Conservation (phyloP, 1,140 invertebrate genomes). For the Diorhabda elongata region DNA sequence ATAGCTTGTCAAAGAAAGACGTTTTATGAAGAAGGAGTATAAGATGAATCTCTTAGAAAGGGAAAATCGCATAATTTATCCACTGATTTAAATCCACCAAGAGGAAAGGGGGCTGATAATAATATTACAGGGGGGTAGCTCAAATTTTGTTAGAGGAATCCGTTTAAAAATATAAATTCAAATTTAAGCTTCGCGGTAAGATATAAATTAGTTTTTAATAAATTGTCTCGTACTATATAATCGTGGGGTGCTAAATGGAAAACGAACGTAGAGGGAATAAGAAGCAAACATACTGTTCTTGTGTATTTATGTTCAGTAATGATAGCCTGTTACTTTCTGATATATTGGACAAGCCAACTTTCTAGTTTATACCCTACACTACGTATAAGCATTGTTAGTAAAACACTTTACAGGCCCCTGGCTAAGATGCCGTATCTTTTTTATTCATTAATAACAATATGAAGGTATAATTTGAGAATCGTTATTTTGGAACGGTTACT, state of each 20-base stretch:
- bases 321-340: constrained; percentile 38
- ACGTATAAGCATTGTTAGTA: constrained; percentile 33
- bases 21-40: too few relatives aligned
- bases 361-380: constrained; percentile 34
- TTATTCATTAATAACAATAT: not conserved
- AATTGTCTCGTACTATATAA: constrained; percentile 13
- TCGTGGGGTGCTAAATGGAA: constrained; percentile 17
- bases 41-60: too few relatives aligned
- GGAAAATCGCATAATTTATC: too few relatives aligned
- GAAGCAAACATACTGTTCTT: constrained; percentile 31
- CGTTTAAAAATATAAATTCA: too few relatives aligned
- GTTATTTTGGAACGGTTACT: too few relatives aligned
- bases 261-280: constrained; percentile 31
- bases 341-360: constrained; percentile 37
- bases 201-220: not conserved
- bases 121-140: too few relatives aligned
- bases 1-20: too few relatives aligned
- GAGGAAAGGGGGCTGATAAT: too few relatives aligned
- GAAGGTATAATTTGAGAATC: too few relatives aligned
- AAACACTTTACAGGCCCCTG: constrained; percentile 37
- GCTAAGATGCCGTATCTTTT: constrained; percentile 33
- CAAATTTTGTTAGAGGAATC: too few relatives aligned
- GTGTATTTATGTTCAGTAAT: constrained; percentile 41
- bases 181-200: too few relatives aligned
- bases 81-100: too few relatives aligned